Evolutionary conservation across 2,888 invertebrate species (phyloP).

Genomic region (Shargacucullia verbasci): DNA sequence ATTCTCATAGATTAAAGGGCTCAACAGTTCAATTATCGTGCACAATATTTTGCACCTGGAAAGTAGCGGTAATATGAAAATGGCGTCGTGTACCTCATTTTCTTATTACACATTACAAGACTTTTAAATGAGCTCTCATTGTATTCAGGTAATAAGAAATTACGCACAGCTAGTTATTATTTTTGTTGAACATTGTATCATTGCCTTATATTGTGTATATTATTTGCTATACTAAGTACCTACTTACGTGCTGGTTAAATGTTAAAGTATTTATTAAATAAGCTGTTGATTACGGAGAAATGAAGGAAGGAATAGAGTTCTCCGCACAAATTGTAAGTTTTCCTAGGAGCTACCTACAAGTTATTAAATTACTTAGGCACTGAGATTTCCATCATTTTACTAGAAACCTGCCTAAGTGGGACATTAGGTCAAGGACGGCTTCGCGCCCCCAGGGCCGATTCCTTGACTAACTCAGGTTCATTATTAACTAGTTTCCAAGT

Average conservation of each 20-base stretch:
- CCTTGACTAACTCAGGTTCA: constrained; percentile 55
- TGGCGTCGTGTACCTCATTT: constrained; percentile 4
- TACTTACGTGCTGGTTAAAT: not conserved
- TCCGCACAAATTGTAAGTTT: constrained; percentile 12
- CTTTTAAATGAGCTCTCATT: constrained; percentile 1
- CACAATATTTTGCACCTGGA: constrained; percentile 19
- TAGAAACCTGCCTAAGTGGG: constrained; percentile 64
- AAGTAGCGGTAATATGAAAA: constrained; percentile 5
- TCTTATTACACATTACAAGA: not conserved
- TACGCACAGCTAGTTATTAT: not conserved
- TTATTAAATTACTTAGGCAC: constrained; percentile 53
- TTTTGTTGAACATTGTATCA: not conserved
- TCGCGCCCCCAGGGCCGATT: constrained; percentile 55
- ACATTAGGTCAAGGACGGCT: constrained; percentile 76
- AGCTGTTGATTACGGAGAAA: not conserved
- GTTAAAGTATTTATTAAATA: not conserved
- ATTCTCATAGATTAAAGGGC: constrained; percentile 10
- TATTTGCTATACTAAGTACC: not conserved
- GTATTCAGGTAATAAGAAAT: constrained; percentile 4
- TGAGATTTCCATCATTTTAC: constrained; percentile 49
- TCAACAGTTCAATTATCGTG: constrained; percentile 4
- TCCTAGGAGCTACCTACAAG: constrained; percentile 16
- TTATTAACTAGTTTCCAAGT: constrained; percentile 58
- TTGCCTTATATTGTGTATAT: not conserved
- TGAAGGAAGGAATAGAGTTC: not conserved